Evolutionary conservation across 2,797 vertebrate genomes (phyloP), one percentile per base, ranked within the genome.

Genomic region (Lindbergichthys nudifrons): DNA sequence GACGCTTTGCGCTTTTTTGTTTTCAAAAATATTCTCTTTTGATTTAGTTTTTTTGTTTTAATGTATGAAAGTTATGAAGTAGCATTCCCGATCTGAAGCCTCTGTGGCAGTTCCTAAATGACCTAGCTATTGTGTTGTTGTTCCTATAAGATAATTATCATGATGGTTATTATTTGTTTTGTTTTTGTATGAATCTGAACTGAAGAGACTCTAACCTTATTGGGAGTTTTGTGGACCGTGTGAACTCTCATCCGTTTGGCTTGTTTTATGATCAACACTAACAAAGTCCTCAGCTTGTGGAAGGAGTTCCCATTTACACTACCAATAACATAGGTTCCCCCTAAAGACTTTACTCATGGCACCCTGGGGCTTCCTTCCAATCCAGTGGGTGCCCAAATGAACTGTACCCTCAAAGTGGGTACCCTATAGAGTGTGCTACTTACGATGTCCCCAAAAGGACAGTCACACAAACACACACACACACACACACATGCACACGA

Each of bases 61-160:
- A 96, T 96, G 96, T 97, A 96, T 95, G 95, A 95, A 96, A 86
- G 85, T 91, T 93, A 93, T 96, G 95, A 96, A 95, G 96, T 96
- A 96, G 95, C 95, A 95, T 95, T 96, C 96, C 96, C 90, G 73
- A 91, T 94, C 93, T 94, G 92, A 94, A 95, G 93, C 94, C 96
- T 91, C 86, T 88, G 92, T 81, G 89, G 91, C 91, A 83, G 88
- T 93, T 94, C 89, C 93, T 92, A 87, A 92, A 93, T 81, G 84
- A 90, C 81, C 87, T 94, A 93, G 92, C 83, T 92, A 89, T 93
- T 91, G 89, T 93, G 91, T 91, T 90, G 85, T 89, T 94, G 80
- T 92, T 89, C 88, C 89, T 90, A 81, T 88, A 92, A 80, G 75
- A 91, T 84, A 80, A 90, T 90, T 88, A 82, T 88, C 77, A 82